Percentiles rank a stretch among this genome's conserved stretches.
Evolutionary conservation across 2,797 vertebrate species (phyloP).

Genomic region (Spea hammondii): DNA sequence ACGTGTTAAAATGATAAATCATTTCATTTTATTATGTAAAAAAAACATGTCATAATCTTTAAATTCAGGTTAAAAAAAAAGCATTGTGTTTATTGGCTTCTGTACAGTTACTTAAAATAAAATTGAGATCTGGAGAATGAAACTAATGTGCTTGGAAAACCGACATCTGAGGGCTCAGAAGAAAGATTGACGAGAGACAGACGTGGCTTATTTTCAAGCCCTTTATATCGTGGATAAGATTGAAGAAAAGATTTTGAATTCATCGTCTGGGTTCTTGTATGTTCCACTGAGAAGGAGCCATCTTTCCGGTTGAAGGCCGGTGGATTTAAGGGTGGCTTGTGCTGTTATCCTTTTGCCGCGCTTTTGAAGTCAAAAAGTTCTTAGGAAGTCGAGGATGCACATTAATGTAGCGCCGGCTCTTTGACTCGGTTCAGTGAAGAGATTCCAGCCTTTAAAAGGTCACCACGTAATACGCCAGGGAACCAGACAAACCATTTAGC

Average conservation of each 20-base stretch:
- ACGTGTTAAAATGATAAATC: too few relatives aligned
- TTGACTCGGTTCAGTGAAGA: not conserved
- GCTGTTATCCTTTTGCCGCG: conserved; percentile 5
- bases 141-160: conserved; percentile 8
- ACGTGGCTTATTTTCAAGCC: not conserved
- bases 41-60: too few relatives aligned
- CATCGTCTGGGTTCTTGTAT: conserved; percentile 1
- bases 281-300: not conserved
- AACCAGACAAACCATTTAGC: conserved; percentile 1
- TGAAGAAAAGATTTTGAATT: conserved; percentile 26
- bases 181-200: conserved; percentile 25
- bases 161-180: conserved; percentile 19
- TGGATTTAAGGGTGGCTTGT: not conserved
- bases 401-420: not conserved
- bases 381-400: not conserved
- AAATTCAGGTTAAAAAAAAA: too few relatives aligned
- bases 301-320: not conserved
- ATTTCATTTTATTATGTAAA: too few relatives aligned
- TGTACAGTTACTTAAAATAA: not conserved
- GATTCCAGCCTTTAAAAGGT: conserved; percentile 16
- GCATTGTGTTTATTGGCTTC: too few relatives aligned
- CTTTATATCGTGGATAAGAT: conserved; percentile 23
- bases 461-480: not conserved
- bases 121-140: conserved; percentile 12
- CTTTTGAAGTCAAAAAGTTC: conserved; percentile 25